Evolutionary conservation across 2,113 vertebrate genomes (phyloP).

Genomic region (Clarias batrachus): DNA sequence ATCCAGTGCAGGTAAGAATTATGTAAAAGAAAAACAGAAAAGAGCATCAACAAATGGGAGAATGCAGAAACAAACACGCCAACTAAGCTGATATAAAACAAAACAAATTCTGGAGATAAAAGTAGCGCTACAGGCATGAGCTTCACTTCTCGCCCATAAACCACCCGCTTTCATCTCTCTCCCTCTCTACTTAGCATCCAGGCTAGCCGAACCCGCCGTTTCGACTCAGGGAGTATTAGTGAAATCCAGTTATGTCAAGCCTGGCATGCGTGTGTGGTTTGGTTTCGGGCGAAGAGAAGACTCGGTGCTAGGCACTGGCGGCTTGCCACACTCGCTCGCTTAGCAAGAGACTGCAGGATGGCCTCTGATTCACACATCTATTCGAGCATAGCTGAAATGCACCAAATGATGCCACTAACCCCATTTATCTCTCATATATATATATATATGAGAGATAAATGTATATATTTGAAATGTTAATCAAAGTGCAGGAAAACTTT

Average conservation of each 20-base stretch:
- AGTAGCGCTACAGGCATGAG: background rate
- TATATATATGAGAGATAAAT: no score
- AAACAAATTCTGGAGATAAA: slow-evolving; percentile 13
- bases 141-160: background rate
- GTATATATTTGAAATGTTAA: background rate
- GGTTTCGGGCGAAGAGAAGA: background rate
- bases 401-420: slow-evolving; percentile 2
- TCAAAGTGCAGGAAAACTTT: background rate
- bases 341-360: background rate
- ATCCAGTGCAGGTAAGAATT: background rate
- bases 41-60: background rate
- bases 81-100: background rate
- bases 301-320: background rate
- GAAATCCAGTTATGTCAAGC: slow-evolving; percentile 9
- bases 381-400: slow-evolving; percentile 2
- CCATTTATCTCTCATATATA: background rate
- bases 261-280: slow-evolving; percentile 6
- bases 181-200: background rate
- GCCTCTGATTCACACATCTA: background rate
- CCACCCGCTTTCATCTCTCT: background rate
- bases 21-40: background rate
- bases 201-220: background rate
- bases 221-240: background rate
- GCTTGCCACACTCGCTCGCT: background rate
- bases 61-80: background rate